A percentile compares a stretch with the other conserved stretches of the same genome.
These are phyloP conservation scores for Caretta caretta DNA, from an alignment of 2,113 vertebrate genomes.

Conservation along the genomic window DNA sequence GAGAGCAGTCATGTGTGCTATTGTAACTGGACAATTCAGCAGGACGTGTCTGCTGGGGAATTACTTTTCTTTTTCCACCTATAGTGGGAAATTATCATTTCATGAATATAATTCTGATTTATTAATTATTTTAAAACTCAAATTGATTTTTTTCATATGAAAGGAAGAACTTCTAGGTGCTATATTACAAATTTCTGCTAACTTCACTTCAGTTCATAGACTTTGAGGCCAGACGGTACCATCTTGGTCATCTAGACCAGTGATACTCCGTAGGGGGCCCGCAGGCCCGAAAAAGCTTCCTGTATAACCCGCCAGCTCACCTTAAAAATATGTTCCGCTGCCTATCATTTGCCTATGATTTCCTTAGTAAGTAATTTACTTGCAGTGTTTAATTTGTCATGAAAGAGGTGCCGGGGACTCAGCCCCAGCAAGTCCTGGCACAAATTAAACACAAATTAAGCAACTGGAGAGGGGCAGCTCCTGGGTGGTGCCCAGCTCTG, in stretches of 20 bases:
- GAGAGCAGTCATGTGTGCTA: neutral
- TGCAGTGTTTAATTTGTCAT: too few species aligned
- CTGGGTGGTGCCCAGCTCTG: too few species aligned
- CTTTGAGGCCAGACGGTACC: neutral
- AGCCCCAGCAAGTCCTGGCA: too few species aligned
- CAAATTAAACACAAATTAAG: too few species aligned
- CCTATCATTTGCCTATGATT: too few species aligned
- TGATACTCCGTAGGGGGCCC: too few species aligned
- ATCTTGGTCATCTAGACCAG: neutral
- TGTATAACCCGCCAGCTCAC: too few species aligned
- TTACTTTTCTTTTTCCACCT: neutral
- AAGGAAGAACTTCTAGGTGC: neutral
- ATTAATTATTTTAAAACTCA: neutral
- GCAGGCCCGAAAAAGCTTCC: too few species aligned
- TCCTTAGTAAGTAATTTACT: too few species aligned
- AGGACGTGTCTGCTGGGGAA: neutral
- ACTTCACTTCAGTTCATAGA: neutral
- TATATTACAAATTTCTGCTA: neutral
- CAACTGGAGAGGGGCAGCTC: too few species aligned
- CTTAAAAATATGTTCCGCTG: too few species aligned
- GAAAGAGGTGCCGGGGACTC: too few species aligned
- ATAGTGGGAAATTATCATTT: neutral
- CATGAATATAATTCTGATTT: neutral
- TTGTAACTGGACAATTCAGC: neutral
- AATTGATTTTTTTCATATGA: neutral